Evolutionary conservation across 2,888 invertebrate genomes (phyloP).

Genomic region (Tipula lateralis): DNA sequence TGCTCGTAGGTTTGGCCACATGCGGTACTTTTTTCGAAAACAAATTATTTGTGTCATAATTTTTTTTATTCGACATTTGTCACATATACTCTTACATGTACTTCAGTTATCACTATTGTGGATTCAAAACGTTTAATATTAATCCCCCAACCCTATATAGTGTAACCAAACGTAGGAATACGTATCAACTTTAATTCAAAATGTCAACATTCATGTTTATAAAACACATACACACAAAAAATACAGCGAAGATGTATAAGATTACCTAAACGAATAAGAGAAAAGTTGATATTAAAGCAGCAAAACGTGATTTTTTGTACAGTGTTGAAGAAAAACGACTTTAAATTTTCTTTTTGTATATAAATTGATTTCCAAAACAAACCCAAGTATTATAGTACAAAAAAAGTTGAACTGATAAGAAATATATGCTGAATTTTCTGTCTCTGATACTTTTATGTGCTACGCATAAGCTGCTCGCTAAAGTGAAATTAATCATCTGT

Average conservation of each 20-base stretch:
- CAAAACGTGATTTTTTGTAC: neutral
- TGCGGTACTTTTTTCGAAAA: neutral
- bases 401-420: neutral
- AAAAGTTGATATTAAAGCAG: neutral
- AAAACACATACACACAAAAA: neutral
- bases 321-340: neutral
- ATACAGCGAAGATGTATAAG: neutral
- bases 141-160: neutral
- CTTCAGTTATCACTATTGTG: neutral
- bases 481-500: neutral
- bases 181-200: neutral
- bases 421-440: neutral
- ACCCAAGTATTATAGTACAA: neutral
- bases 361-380: neutral
- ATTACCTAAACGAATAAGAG: neutral
- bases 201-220: neutral
- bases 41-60: neutral
- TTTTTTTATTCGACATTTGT: neutral
- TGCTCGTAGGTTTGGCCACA: neutral
- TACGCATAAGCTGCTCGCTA: neutral
- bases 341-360: neutral
- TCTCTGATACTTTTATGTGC: neutral
- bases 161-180: neutral
- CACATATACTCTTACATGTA: neutral
- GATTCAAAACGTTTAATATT: neutral